A percentile compares a stretch with the other conserved stretches of the same genome.
These are phyloP conservation scores for Adoxophyes honmai DNA, from an alignment of 1,140 invertebrate species.

Conservation along the genomic window DNA sequence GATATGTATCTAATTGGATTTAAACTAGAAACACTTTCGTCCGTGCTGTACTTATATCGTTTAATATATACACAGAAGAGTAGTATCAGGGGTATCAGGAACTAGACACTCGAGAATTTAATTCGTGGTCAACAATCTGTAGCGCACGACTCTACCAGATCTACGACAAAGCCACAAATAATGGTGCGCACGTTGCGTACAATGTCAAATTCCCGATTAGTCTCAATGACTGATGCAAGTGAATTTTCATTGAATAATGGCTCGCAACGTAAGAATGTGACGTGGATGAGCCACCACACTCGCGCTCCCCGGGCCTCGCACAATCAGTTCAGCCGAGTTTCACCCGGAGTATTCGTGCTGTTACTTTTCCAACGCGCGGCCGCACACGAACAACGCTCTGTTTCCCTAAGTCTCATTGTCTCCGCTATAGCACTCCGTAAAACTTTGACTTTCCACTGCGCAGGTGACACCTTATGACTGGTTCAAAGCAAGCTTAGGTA, in stretches of 20 bases:
- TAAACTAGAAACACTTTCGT: too few relatives aligned
- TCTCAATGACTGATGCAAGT: slow-evolving; percentile 26
- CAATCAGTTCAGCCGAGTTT: slow-evolving; percentile 73
- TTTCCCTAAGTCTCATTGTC: slow-evolving; percentile 71
- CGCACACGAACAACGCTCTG: slow-evolving; percentile 73
- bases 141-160: too few relatives aligned
- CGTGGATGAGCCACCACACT: slow-evolving; percentile 31
- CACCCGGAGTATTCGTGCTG: slow-evolving; percentile 71
- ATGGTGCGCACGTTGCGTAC: too few relatives aligned
- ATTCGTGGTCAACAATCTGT: too few relatives aligned
- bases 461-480: not conserved
- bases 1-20: too few relatives aligned
- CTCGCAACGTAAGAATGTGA: slow-evolving; percentile 54
- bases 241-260: slow-evolving; percentile 48
- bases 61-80: too few relatives aligned
- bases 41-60: too few relatives aligned
- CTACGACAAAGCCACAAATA: too few relatives aligned
- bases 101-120: too few relatives aligned
- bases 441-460: slow-evolving; percentile 60
- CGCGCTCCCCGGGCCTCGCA: slow-evolving; percentile 29
- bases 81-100: too few relatives aligned
- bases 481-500: too few relatives aligned
- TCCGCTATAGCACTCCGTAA: slow-evolving; percentile 47
- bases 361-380: slow-evolving; percentile 74
- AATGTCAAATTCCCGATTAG: slow-evolving; percentile 3